Base-by-base conservation (phyloP, 2,888 invertebrate genomes). In the Linnaemya tessellans region DNA sequence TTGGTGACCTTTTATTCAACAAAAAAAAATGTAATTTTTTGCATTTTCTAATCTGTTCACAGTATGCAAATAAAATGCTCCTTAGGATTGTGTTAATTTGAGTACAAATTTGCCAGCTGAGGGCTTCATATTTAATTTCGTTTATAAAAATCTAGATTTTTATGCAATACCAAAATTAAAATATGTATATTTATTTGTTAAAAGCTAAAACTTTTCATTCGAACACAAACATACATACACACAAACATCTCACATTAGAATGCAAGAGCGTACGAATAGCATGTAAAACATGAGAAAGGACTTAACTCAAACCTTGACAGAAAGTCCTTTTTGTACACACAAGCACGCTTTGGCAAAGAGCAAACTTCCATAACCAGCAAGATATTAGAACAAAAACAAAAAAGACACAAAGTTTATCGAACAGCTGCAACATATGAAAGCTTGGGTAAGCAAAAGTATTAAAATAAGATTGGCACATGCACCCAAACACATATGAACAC, bases 341-440 rank as follows among this genome's bases (percentile, higher is more conserved):
- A 70, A 68, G 46, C 60, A 49, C 78, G 79, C 78, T 75, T 81
- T 68, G 67, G 71, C 79, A 58, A n/a, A 46, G 58, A 46, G 58
- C 18, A 22, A 22, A 71, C 18, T 65, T 70, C 43, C 43, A 20
- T 8, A 30, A 70, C 15, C 20, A 62, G n/a, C 71, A 75, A 46
- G 62, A 60, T 43, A 22, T 43, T 30, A 46, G 20, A 46, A 64
- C 22, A 64, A 43, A 43, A 41, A 67, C 10, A 20, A 58, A 49
- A 51, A 30, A 30, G 5, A 30, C 30, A 30, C 13, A 25, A 81
- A 84, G 84, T 85, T 81, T 81, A 79, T 79, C 70, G 74, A 85
- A 79, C 84, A 86, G 84, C 84, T 85, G 84, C 84, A 86, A 86
- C 64, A 58, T 84, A 80, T 73, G 56, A 77, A 41, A 80, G 75